A percentile compares a stretch with the other conserved stretches of the same genome.
Conservation (phyloP, 2,888 invertebrate genomes). For the Spatulosminthurus flaviceps region DNA sequence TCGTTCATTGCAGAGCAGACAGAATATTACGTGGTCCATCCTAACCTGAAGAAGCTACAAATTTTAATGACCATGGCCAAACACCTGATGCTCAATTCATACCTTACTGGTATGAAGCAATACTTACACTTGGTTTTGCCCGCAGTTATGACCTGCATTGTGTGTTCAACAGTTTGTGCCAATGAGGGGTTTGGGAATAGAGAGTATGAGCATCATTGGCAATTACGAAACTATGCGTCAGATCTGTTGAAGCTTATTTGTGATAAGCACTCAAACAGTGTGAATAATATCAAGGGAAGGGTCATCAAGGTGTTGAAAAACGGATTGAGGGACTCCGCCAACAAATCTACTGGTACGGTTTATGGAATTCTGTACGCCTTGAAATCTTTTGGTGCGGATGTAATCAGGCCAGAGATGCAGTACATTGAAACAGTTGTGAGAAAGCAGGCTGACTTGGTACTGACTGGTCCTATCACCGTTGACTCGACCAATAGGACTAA, state of each 20-base stretch:
- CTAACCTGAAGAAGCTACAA: not conserved
- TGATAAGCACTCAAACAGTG: slow-evolving; percentile 10
- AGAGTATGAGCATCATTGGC: slow-evolving; percentile 21
- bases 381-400: not conserved
- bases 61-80: slow-evolving; percentile 26
- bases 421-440: not conserved
- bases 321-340: not conserved
- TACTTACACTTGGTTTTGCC: slow-evolving; percentile 22
- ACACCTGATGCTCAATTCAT: slow-evolving; percentile 15
- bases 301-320: slow-evolving; percentile 1
- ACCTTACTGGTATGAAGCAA: slow-evolving; percentile 21
- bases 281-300: slow-evolving; percentile 25
- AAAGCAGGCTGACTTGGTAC: not conserved
- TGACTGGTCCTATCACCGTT: not conserved
- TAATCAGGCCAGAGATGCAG: not conserved
- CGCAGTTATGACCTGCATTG: slow-evolving; percentile 27
- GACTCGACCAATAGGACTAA: not conserved
- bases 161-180: slow-evolving; percentile 15
- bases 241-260: slow-evolving; percentile 24
- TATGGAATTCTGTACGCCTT: slow-evolving; percentile 25
- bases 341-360: not conserved
- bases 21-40: not conserved
- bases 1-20: not conserved
- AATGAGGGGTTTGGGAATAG: too few relatives aligned
- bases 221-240: not conserved